A percentile compares a stretch with the other conserved stretches of the same genome.
phyloP scores from a whole-genome alignment of 2,113 vertebrate species.

The Cheirogaleus medius region DNA sequence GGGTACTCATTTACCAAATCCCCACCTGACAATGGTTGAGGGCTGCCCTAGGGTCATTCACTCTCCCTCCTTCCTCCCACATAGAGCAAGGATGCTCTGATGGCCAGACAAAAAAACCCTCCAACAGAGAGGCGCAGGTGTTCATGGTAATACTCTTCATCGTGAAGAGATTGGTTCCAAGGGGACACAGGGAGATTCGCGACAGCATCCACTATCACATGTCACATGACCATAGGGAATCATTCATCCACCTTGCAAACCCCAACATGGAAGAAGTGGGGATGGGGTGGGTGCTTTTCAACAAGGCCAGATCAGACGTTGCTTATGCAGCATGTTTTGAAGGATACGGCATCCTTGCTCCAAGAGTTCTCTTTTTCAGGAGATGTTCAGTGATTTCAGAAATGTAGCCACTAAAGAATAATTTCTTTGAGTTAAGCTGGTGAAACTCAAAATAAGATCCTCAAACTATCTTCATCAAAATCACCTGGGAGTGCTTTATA shows the following conservation, averaged over 20 bases:
- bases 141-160: neutral
- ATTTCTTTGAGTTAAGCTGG: neutral
- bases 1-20: neutral
- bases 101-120: neutral
- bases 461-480: neutral
- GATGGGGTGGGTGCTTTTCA: neutral
- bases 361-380: neutral
- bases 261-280: neutral
- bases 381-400: neutral
- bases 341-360: neutral
- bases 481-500: neutral
- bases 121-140: neutral
- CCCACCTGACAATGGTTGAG: neutral
- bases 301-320: neutral
- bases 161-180: neutral
- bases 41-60: no score
- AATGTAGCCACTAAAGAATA: neutral
- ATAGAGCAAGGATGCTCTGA: neutral
- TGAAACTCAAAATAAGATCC: neutral
- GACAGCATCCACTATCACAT: neutral
- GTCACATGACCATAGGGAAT: neutral
- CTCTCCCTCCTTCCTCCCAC: neutral
- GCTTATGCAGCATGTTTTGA: neutral
- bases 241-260: neutral
- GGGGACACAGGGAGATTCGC: neutral